Evolutionary conservation across 23 tunicate genomes (phyloP), one percentile per base, ranked within the genome.

Genomic region (Trididemnum miniatum): DNA sequence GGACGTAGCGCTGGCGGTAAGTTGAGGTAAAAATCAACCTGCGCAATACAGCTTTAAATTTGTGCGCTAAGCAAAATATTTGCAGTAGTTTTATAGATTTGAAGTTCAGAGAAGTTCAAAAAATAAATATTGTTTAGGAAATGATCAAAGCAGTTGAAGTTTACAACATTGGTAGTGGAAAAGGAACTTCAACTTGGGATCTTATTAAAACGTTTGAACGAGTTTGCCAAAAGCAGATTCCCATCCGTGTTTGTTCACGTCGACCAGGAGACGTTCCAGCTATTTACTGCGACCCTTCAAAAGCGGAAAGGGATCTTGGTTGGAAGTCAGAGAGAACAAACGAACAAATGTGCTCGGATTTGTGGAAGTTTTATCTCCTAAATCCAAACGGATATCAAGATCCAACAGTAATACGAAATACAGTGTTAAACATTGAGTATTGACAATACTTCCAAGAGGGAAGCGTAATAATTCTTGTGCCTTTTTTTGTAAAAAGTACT

Each of bases 351-450:
- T 96, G 99, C 35, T 88, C 77, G 24, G 99, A 96, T 51, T 65
- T 96, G 82, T 96, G 99, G 99, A 59, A 88, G 49, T 96, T 94
- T 82, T 93, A 96, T 36, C n/a, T 34, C 1, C 77, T 83, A 9
- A 96, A 96, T 34, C 99, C 99, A 69, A 80, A 87, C 81, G 99
- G 99, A n/a, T 95, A 93, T 51, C 85, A 87, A 54, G 96, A 90
- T 29, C 30, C 40, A 1, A 75, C 75, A 3, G 82, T 64, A 9
- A 24, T 87, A 22, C 74, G 76, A 24, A 84, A 81, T 2, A 36
- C 82, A 0, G 82, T 78, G 1, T 9, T 81, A n/a, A 28, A 75
- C 32, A 32, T 86, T 35, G 85, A 80, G 71, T 80, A 80, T 26
- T 80, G 38, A 73, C 22, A 15, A 44, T 7, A 44, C 54, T n/a